Evolutionary conservation across 2,888 invertebrate species (phyloP).

Genomic region (Hypomecis atomaria): DNA sequence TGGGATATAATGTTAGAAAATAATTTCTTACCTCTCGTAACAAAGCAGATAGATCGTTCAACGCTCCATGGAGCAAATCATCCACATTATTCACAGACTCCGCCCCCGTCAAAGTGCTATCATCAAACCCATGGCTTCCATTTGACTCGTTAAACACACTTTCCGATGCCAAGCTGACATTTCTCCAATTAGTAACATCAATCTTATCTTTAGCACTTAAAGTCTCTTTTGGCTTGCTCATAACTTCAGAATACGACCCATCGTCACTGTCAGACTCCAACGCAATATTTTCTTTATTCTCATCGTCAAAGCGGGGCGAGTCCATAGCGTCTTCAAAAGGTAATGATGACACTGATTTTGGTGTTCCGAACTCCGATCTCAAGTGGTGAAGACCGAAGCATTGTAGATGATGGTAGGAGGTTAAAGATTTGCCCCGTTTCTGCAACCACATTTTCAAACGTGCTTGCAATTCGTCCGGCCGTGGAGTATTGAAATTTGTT

Average conservation of each 20-base stretch:
- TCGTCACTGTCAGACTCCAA: slow-evolving; percentile 72
- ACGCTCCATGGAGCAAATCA: slow-evolving; percentile 72
- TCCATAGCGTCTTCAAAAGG: slow-evolving; percentile 6
- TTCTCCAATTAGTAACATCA: slow-evolving; percentile 62
- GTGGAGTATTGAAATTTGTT: slow-evolving; percentile 67
- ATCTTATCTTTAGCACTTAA: slow-evolving; percentile 35
- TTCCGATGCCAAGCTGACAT: slow-evolving; percentile 61
- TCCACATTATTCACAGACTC: slow-evolving; percentile 56
- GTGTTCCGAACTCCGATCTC: slow-evolving; percentile 35
- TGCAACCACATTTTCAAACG: slow-evolving; percentile 80
- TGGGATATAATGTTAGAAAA: neutral
- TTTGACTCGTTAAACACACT: slow-evolving; percentile 63
- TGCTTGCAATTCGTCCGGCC: slow-evolving; percentile 68
- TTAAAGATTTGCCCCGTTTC: slow-evolving; percentile 76
- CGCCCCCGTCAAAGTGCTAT: slow-evolving; percentile 56
- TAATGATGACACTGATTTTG: slow-evolving; percentile 4
- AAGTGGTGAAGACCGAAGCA: slow-evolving; percentile 78
- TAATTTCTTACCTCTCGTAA: slow-evolving; percentile 74
- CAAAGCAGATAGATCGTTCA: slow-evolving; percentile 80
- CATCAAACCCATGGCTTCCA: slow-evolving; percentile 15
- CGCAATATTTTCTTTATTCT: slow-evolving; percentile 82
- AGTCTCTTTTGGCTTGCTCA: slow-evolving; percentile 52
- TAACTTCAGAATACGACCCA: slow-evolving; percentile 67
- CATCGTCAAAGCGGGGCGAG: slow-evolving; percentile 62
- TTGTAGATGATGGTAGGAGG: slow-evolving; percentile 80